phyloP scores from a whole-genome alignment of 2,113 vertebrate genomes.

The Rhea pennata region DNA sequence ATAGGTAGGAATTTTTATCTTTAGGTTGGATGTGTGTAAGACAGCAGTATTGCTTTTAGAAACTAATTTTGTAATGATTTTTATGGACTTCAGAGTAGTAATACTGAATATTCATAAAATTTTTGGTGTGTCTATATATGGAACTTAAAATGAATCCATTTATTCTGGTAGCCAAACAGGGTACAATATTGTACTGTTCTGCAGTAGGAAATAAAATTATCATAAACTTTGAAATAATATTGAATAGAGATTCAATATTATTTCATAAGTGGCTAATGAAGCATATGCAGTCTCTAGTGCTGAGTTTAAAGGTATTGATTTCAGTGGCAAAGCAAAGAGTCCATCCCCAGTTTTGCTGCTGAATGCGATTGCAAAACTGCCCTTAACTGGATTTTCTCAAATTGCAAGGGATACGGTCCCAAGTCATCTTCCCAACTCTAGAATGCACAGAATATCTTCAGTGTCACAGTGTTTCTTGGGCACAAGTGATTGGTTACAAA shows the following conservation, averaged over 20 bases:
- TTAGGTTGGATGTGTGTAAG: neutral
- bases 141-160: rapidly evolving
- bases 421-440: neutral
- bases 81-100: neutral
- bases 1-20: neutral
- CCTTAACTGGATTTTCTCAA: neutral
- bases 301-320: neutral
- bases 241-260: neutral
- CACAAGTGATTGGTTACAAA: neutral
- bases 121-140: neutral
- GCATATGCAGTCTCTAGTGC: neutral
- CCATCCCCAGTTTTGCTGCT: neutral
- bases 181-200: neutral
- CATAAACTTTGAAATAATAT: neutral
- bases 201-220: neutral
- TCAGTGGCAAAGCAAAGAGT: neutral
- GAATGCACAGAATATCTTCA: neutral
- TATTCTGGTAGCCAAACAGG: neutral
- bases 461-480: neutral
- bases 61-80: neutral
- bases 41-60: neutral
- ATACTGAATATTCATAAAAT: neutral
- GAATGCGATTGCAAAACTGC: neutral
- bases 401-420: neutral
- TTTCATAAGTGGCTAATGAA: neutral